Evolutionary conservation across 2,113 vertebrate genomes (phyloP).

Genomic region (Acanthochromis polyacanthus): DNA sequence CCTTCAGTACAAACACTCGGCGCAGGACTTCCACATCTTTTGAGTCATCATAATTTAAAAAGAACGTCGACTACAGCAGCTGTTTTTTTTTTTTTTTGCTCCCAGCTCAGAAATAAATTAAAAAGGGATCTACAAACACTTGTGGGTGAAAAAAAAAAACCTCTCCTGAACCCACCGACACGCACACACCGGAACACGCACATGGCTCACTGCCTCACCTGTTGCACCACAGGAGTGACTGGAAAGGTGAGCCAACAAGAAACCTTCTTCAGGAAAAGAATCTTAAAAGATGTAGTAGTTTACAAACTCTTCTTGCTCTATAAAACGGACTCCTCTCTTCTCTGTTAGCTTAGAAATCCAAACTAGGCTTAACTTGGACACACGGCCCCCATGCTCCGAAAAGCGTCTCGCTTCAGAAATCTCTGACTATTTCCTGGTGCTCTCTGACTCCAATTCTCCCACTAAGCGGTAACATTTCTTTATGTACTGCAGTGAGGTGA

Average conservation of each 20-base stretch:
- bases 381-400: background rate
- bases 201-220: conserved; percentile 36
- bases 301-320: conserved; percentile 38
- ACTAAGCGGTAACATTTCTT: conserved; percentile 18
- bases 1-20: conserved; percentile 50
- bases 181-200: conserved; percentile 6
- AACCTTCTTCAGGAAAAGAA: conserved; percentile 39
- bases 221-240: conserved; percentile 42
- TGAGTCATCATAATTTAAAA: conserved; percentile 15
- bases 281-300: conserved; percentile 8
- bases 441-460: conserved; percentile 6
- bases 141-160: conserved; percentile 50
- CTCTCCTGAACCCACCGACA: conserved; percentile 27
- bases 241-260: conserved; percentile 35
- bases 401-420: background rate
- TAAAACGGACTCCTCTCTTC: conserved; percentile 23
- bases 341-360: conserved; percentile 43
- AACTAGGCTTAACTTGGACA: background rate
- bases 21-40: conserved; percentile 39
- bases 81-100: conserved; percentile 27
- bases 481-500: conserved; percentile 21
- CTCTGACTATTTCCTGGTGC: background rate
- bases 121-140: conserved; percentile 45
- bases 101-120: conserved; percentile 48
- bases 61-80: conserved; percentile 48